Evolutionary conservation across 1,140 invertebrate species (phyloP), one percentile per base, ranked within the genome.

Genomic region (Papilio polyxenes): DNA sequence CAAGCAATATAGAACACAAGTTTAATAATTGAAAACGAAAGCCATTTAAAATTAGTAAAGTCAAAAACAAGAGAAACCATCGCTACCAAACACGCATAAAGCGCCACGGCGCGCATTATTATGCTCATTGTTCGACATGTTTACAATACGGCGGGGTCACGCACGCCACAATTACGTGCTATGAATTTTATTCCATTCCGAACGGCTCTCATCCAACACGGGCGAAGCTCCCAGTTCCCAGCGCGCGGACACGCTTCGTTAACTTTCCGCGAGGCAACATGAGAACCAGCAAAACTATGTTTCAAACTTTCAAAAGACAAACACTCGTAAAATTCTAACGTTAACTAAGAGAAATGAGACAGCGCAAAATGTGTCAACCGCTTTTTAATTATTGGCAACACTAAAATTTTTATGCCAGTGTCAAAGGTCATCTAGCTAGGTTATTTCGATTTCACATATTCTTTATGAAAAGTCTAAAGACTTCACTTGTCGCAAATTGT

Each of bases 171-270:
- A 82, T 86, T 86, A 83, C 87, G 88, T 80, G 85, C 44, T 37
- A 82, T 83, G 88, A 87, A 88, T 89, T 80, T 86, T 86, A 89
- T 87, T 82, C 82, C 80, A 44, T 48, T 65, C 37, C 56, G 59
- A 65, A 48, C 56, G 40, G n/a, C 56, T 62, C 56, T 65, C 77
- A 59, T 78, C 31, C 77, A 56, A 48, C 31, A 48, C 78, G 78
- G 37, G 40, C 78, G 40, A 49, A 20, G 51, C 37, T 69, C 78
- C 56, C 78, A 69, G 78, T 49, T 72, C 65, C 65, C 65, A 72
- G 65, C 65, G 13, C 48, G 49, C 56, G 17, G 78, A 49, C 78
- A 80, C 78, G 78, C 78, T 80, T 80, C 78, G 78, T 80, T 80
- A 80, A 69, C 78, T 80, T 80, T 23, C 59, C 78, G 59, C 78